Base-by-base conservation (phyloP, 37 sponge, comb jelly and placozoan species). In the Petrosia ficiformis region DNA sequence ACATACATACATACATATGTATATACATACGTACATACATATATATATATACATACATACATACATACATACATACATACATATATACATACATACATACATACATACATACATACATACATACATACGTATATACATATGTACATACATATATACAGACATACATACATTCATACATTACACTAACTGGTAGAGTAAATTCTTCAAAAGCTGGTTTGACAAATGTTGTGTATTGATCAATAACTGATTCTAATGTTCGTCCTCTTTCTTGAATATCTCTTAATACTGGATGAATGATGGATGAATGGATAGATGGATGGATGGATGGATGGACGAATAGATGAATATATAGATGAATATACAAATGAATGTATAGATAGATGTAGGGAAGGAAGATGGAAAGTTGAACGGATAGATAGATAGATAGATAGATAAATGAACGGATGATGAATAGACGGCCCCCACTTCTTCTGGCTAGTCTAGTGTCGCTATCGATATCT, bases 151-250 rank as follows among this genome's bases (percentile, higher is more conserved):
- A n/a, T n/a, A n/a, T n/a, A n/a, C n/a, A n/a, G n/a, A n/a, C n/a
- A n/a, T n/a, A n/a, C n/a, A n/a, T n/a, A n/a, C n/a, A n/a, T n/a
- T n/a, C n/a, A n/a, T n/a, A n/a, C n/a, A n/a, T n/a, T n/a, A n/a
- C 42, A 82, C 94, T 29, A 24, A 93, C 94, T 40, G 98, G 98
- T 2, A 94, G 81, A 57, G 93, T 92, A 75, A 97, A 94, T 43
- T 97, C 98, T 56, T 97, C 98, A 81, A 97, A 97, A 11, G 95
- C 92, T 48, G 98, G 98, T 74, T 97, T 97, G 24, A 97, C 98
- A 3, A 80, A 74, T 19, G 69, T 42, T 0, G 88, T 94, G 80
- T 97, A 97, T 69, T 94, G 98, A 28, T 75, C 68, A 41, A 97
- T 58, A 0, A 94, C 87, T 32, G 74, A 71, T 25, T 91, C 92